Evolutionary conservation across 1,140 invertebrate species (phyloP), one percentile per base, ranked within the genome.

Genomic region (Formica exsecta): DNA sequence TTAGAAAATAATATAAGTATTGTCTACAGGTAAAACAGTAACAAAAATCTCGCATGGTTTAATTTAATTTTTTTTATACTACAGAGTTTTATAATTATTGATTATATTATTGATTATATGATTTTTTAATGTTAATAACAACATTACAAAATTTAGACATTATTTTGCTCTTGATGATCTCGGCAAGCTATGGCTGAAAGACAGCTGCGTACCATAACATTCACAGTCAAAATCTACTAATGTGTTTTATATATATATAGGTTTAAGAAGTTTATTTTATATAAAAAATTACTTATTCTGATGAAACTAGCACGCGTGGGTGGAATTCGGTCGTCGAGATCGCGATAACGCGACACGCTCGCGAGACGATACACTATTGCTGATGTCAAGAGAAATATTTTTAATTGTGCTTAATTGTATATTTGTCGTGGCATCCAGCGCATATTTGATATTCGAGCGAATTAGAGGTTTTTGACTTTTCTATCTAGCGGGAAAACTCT

Each of bases 211-310:
- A 25, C 74, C 66, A 64, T 87, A 59, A 92, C 73, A 93, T 93
- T 88, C 89, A 89, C 91, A 84, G 90, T 89, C 89, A 93, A 92
- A 88, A 92, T 77, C 51, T 91, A 22, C 2, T 66, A 92, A 79
- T 11, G 22, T 51, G 65, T 90, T 68, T 79, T 92, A 19, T 51
- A 19, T 51, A 92, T 92, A 51, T 51, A 19, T 51, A 92, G 89
- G 85, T 77, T 92, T 91, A 87, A 91, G 81, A 88, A 86, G 48
- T 86, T 89, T 91, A 90, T 91, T 93, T 92, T 91, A 85, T 86
- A 6, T 19, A 51, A 90, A 88, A 71, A 73, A 41, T 19, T 64
- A 75, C 38, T 79, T 68, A 38, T 11, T 75, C 9, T 59, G 38
- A 61, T 29, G 54, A 51, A 1, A 32, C 65, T 70, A 74, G 16